These are phyloP conservation scores for Abramis brama DNA, from an alignment of 2,113 vertebrate species.

Conservation along the genomic window DNA sequence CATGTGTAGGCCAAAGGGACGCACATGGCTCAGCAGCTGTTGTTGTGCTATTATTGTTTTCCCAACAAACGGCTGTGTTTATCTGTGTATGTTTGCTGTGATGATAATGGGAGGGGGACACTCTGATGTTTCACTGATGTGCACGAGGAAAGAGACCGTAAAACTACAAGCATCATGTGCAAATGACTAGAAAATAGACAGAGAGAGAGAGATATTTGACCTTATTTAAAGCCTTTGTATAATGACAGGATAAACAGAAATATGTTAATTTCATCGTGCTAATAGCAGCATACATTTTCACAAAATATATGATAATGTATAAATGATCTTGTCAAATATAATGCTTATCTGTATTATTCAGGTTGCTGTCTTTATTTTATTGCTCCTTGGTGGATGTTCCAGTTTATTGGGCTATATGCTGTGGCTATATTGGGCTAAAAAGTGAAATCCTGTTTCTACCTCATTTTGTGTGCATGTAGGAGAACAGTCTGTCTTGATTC, in stretches of 20 bases:
- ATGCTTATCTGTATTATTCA: background rate
- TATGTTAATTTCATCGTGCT: background rate
- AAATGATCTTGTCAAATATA: background rate
- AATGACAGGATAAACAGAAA: background rate
- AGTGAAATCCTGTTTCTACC: too few species aligned
- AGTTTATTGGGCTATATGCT: background rate
- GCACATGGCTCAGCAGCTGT: slow-evolving; percentile 34
- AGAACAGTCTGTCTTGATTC: background rate
- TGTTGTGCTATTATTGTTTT: slow-evolving; percentile 28
- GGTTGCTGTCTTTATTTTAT: background rate
- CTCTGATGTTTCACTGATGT: background rate
- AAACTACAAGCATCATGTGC: background rate
- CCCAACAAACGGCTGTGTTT: slow-evolving; percentile 11
- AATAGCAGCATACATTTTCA: background rate
- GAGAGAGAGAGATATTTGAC: background rate
- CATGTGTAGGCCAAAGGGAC: background rate
- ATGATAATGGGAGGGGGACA: slow-evolving; percentile 3
- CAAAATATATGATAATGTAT: background rate
- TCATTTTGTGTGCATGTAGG: background rate
- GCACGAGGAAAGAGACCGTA: background rate
- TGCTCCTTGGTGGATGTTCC: background rate
- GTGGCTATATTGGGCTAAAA: too few species aligned
- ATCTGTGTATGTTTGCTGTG: slow-evolving; percentile 14
- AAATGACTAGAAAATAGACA: background rate
- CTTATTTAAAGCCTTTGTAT: background rate